Evolutionary conservation across 2,888 invertebrate genomes (phyloP), one percentile per base, ranked within the genome.

Genomic region (Callyntrura guangdongensis): DNA sequence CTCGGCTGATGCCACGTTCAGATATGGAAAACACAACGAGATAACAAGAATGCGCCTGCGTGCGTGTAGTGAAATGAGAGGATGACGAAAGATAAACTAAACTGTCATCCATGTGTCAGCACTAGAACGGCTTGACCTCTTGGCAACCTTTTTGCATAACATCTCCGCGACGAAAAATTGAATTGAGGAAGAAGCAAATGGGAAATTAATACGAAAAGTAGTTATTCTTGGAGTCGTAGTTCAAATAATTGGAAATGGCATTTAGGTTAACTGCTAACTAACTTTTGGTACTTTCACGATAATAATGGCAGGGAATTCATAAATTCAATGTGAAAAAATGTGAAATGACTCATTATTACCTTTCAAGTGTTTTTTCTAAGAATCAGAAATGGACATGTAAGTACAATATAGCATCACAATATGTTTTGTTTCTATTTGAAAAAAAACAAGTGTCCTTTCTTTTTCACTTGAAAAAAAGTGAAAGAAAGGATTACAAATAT

Each of bases 61-160:
- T 53, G 11, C 12, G 12, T 14, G 53, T 53, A 53, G 11, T 11
- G 12, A 53, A 53, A n/a, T 8, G 64, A 27, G 27, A n/a, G 36
- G 3, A 72, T 72, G 69, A 72, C 17, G 69, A 72, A 72, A 72
- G n/a, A 72, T 72, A 14, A 72, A n/a, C n/a, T n/a, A n/a, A 72
- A 72, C 67, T 12, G 0, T 12, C 6, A 53, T 12, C n/a, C 67
- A 67, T 14, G n/a, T 53, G n/a, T 67, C 61, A 14, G 64, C 27
- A 45, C 45, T 72, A 72, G 69, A 69, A 17, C 69, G 14, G 69
- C 69, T 72, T 72, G 69, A 72, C 69, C 69, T 45, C 69, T 45
- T 72, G 45, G 14, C 17, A 36, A 67, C 67, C 67, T 27, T 67
- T 27, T 67, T 67, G 27, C 64, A 67, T 67, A 22, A 27, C 22